Evolutionary conservation across 2,888 invertebrate species (phyloP), one percentile per base, ranked within the genome.

Genomic region (Petrolisthes cinctipes): DNA sequence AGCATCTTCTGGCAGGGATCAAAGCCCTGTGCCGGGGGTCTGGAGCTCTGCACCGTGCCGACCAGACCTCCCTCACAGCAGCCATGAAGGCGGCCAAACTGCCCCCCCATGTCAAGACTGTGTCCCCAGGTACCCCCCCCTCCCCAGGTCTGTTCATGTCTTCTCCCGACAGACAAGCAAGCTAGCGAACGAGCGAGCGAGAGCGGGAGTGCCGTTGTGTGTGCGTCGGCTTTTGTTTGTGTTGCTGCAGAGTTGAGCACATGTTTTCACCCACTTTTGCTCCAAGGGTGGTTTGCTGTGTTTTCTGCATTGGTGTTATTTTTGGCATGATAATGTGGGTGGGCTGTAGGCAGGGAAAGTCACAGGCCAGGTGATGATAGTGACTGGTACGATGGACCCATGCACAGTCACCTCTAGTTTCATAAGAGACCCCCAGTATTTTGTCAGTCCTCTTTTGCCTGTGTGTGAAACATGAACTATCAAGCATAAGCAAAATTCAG

Each of bases 11-110:
- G 91, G 93, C 94, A 91, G 94, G 95, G 92, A 95, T 97, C 91
- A 95, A 95, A 91, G 95, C 95, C 85, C 94, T 97, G 91, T 96
- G 96, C 92, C 94, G 95, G 88, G 95, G 95, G 80, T 94, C 95
- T 82, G 95, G 95, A 82, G 94, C 95, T 89, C 94, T 96, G 90
- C 95, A 95, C 51, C 95, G 95, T 91, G 94, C 96, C 56, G 98
- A 98, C 93, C 95, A 96, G 92, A 94, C 95, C 83, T 95, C 95
- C 68, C 94, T 97, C 91, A 95, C 96, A 68, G 95, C 96, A 79
- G 94, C 96, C 68, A 94, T 98, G 93, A 97, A 97, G 92, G 95
- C 95, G 92, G 95, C 95, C 86, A 94, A 95, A 92, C 93, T 95
- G 91, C 96, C 96, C 7, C 94, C 93, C 5, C 93, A 93, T 86